These are phyloP conservation scores for Pangasius sanitwongsei DNA, from an alignment of 2,797 vertebrate genomes.

Conservation along the genomic window DNA sequence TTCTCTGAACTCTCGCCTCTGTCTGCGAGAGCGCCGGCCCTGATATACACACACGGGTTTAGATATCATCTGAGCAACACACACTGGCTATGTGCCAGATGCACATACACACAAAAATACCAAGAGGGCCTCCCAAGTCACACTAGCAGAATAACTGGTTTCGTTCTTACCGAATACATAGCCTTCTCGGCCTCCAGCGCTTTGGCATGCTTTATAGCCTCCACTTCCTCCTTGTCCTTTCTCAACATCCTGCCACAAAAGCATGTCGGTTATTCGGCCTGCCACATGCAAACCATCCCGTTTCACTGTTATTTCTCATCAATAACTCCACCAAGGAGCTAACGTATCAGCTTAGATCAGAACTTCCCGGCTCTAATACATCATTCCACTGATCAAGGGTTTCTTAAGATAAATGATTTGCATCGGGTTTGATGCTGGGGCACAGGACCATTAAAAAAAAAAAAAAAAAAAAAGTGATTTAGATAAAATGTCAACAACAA, in stretches of 20 bases:
- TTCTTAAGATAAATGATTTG: neutral
- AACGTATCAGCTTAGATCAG: neutral
- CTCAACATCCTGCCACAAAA: conserved; percentile 86
- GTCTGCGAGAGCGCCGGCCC: conserved; percentile 93
- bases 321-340: conserved; percentile 20
- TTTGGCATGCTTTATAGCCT: conserved; percentile 97
- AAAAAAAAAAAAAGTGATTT: neutral
- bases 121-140: neutral
- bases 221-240: conserved; percentile 96
- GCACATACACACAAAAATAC: conserved; percentile 1
- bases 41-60: conserved; percentile 56
- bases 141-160: conserved; percentile 24
- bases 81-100: neutral
- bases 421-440: neutral
- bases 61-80: neutral
- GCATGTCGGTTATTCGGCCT: conserved; percentile 28
- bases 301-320: conserved; percentile 20
- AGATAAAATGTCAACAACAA: conserved; percentile 17
- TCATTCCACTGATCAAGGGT: neutral
- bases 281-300: neutral
- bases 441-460: neutral
- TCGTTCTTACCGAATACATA: conserved; percentile 92
- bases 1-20: conserved; percentile 93
- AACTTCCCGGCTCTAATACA: neutral
- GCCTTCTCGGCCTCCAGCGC: conserved; percentile 96